Conservation (phyloP, 2,113 vertebrate genomes). For the Zosterops pallidus region DNA sequence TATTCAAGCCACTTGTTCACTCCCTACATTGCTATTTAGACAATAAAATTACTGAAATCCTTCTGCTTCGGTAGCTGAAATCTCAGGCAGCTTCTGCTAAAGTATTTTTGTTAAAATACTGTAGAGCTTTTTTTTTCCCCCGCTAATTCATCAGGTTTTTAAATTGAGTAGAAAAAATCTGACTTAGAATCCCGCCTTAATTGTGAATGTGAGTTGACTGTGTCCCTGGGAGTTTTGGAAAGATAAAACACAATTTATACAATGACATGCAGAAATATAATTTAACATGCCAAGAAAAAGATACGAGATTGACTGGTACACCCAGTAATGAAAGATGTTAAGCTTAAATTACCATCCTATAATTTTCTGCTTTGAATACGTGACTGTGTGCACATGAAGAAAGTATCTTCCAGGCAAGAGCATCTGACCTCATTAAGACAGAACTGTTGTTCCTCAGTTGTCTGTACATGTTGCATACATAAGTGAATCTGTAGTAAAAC, state of each 20-base stretch:
- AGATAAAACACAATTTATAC: conserved; percentile 16
- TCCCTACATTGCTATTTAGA: background rate
- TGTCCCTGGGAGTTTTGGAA: background rate
- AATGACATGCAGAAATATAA: conserved; percentile 16
- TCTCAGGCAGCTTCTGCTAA: background rate
- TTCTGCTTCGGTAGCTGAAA: background rate
- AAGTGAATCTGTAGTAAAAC: background rate
- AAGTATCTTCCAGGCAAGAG: conserved; percentile 19
- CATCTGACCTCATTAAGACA: conserved; percentile 30
- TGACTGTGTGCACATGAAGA: conserved; percentile 22
- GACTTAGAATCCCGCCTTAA: background rate
- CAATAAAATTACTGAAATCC: background rate
- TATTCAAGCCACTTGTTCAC: background rate
- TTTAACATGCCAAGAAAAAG: conserved; percentile 4
- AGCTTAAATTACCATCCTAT: conserved; percentile 19
- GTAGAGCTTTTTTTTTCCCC: background rate
- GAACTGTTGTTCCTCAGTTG: conserved; percentile 27
- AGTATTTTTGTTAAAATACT: background rate
- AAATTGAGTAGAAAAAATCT: background rate
- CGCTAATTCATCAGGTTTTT: background rate
- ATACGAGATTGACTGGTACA: conserved; percentile 38
- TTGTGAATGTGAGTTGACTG: background rate
- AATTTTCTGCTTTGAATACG: conserved; percentile 41
- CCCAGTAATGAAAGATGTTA: conserved; percentile 34
- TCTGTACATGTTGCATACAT: background rate